Evolutionary conservation across 2,797 vertebrate species (phyloP).

Genomic region (Lates japonicus): DNA sequence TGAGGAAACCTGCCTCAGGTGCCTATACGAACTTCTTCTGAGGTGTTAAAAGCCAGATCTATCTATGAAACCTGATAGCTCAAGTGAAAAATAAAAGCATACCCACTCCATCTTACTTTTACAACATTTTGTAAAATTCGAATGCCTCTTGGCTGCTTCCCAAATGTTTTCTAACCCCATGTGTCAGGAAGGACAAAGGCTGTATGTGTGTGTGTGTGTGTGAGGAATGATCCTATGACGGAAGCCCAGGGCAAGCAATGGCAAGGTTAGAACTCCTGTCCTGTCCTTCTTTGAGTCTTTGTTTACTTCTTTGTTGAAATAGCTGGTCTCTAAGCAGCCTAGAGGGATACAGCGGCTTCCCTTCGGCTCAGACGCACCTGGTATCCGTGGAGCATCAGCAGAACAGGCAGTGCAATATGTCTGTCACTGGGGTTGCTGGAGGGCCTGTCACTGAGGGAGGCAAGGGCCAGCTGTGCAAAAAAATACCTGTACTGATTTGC

Average conservation of each 20-base stretch:
- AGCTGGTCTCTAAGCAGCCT: conserved; percentile 78
- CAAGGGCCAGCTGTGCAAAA: too few relatives aligned
- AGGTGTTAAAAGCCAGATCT: too few relatives aligned
- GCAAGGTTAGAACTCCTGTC: conserved; percentile 78
- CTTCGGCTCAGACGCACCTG: conserved; percentile 17
- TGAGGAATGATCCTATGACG: conserved; percentile 74
- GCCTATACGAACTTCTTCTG: too few relatives aligned
- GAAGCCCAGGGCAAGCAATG: conserved; percentile 69
- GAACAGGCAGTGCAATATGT: not conserved
- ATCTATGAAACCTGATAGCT: conserved; percentile 25
- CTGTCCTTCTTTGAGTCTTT: conserved; percentile 48
- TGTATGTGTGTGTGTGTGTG: conserved; percentile 31
- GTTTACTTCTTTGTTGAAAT: conserved; percentile 81
- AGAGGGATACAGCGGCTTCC: conserved; percentile 47
- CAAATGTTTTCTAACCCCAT: not conserved
- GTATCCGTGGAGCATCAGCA: conserved; percentile 37
- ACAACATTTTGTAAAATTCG: not conserved
- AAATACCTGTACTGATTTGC: too few relatives aligned
- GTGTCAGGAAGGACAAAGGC: not conserved
- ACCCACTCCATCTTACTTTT: not conserved
- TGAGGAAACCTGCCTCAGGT: conserved; percentile 15
- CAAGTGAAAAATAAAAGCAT: conserved; percentile 13
- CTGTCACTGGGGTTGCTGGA: not conserved
- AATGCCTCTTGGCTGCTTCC: not conserved
- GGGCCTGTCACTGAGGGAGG: too few relatives aligned